Base-by-base conservation (phyloP, 1,140 invertebrate genomes). In the Listronotus oregonensis region DNA sequence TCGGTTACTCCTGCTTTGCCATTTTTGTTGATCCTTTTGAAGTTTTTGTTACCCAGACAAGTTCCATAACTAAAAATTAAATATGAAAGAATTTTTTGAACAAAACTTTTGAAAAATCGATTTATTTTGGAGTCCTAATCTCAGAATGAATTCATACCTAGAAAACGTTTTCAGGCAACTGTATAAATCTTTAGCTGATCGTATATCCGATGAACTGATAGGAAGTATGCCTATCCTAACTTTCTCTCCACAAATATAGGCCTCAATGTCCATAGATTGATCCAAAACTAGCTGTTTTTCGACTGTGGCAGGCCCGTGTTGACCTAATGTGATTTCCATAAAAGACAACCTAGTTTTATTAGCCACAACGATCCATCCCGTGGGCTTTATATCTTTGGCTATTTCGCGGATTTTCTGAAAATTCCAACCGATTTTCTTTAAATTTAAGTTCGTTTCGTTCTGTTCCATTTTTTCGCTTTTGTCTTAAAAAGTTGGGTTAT, bases 1-100 rank as follows among this genome's bases (percentile, higher is more conserved):
- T 56, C 54, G 2, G 39, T 43, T 1, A 21, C 54, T 9, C 32
- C 40, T 17, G 27, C 39, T 56, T 56, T 21, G 7, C 54, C 54
- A 27, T 56, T 43, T 31, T 56, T 56, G n/a, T 56, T 43, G 18
- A 56, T 56, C n/a, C 54, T 56, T n/a, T 56, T 56, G n/a, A 56
- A 56, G 40, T 56, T 56, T 15, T 56, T 42, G 18, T 56, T 56
- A 9, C 54, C 51, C 21, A 42, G 54, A 31, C 54, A 56, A n/a
- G 40, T 15, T n/a, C 17, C 54, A 56, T 56, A 56, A 9, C 54
- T 56, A 34, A 5, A 43, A 39, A 18, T 27, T 21, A 14, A 32
- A 21, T 21, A n/a, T 42, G 10, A n/a, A n/a, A n/a, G n/a, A n/a
- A n/a, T 39, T 39, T 39, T 39, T 39, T 39, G 12, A 8, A 12